Conservation (phyloP, 2,113 vertebrate species). For the Xenus cinereus region DNA sequence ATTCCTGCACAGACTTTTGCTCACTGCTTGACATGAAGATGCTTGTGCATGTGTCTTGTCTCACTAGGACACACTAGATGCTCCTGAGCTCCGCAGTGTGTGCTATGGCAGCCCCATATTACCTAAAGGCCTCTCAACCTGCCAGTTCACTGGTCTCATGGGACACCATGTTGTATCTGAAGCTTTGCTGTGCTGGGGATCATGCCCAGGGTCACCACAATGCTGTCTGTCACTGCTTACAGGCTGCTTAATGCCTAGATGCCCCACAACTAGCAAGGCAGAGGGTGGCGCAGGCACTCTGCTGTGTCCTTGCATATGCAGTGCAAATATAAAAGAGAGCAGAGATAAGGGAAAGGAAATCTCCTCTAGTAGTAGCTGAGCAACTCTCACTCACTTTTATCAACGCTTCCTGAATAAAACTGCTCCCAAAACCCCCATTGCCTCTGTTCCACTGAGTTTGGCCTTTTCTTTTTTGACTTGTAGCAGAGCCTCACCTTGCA, state of each 20-base stretch:
- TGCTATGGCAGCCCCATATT: background rate
- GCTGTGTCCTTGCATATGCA: background rate
- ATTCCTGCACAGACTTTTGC: background rate
- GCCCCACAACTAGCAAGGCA: background rate
- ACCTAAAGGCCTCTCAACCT: background rate
- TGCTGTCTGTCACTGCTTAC: background rate
- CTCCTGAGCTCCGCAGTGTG: background rate
- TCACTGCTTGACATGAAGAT: background rate
- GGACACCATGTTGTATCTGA: background rate
- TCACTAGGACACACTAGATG: rapidly evolving
- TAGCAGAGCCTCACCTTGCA: background rate
- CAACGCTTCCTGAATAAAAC: background rate
- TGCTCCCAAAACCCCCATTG: background rate
- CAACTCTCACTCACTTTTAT: background rate
- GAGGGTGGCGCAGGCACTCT: background rate
- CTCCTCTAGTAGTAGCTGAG: background rate
- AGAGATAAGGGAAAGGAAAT: background rate
- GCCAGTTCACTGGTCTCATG: background rate
- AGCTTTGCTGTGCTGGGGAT: background rate
- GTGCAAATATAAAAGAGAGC: background rate
- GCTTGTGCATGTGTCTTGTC: background rate
- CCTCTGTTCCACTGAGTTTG: background rate
- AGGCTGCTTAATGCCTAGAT: background rate
- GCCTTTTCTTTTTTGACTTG: background rate
- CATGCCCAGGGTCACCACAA: background rate